Conservation (phyloP, 1,140 invertebrate species). For the Acromyrmex charruanus region DNA sequence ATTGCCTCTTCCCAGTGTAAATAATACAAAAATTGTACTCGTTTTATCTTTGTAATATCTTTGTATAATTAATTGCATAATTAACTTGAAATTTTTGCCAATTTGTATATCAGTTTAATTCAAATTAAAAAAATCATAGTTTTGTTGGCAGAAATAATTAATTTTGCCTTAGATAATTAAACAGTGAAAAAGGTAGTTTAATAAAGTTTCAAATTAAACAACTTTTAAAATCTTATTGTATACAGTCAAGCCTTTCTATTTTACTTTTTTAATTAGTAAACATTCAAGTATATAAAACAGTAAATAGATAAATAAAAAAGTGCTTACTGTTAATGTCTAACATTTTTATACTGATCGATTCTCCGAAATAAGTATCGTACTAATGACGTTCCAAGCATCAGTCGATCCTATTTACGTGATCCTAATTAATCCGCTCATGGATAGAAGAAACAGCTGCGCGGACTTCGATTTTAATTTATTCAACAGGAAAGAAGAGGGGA, state of each 20-base stretch:
- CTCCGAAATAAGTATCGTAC: background rate
- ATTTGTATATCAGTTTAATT: background rate
- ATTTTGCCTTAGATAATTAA: background rate
- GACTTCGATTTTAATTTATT: conserved; percentile 81
- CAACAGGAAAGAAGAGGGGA: conserved; percentile 36
- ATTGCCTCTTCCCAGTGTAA: conserved; percentile 9
- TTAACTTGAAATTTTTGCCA: background rate
- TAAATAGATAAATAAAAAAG: background rate
- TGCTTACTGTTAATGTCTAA: background rate
- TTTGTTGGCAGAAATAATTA: background rate
- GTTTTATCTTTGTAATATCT: background rate
- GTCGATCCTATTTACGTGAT: conserved; percentile 58
- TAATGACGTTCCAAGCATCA: background rate
- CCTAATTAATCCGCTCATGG: conserved; percentile 77
- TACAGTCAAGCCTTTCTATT: background rate
- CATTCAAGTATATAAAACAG: background rate
- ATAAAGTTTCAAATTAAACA: conserved; percentile 5
- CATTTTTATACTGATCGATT: background rate
- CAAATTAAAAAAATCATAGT: background rate
- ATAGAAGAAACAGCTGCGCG: conserved; percentile 78
- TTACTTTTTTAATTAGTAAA: background rate
- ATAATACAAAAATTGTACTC: conserved; percentile 19
- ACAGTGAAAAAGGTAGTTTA: background rate
- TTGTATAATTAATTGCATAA: conserved; percentile 32
- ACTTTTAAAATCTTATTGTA: conserved; percentile 1